A percentile compares a stretch with the other conserved stretches of the same genome.
Evolutionary conservation across 2,888 invertebrate species (phyloP).

Genomic region (Agrochola macilenta): DNA sequence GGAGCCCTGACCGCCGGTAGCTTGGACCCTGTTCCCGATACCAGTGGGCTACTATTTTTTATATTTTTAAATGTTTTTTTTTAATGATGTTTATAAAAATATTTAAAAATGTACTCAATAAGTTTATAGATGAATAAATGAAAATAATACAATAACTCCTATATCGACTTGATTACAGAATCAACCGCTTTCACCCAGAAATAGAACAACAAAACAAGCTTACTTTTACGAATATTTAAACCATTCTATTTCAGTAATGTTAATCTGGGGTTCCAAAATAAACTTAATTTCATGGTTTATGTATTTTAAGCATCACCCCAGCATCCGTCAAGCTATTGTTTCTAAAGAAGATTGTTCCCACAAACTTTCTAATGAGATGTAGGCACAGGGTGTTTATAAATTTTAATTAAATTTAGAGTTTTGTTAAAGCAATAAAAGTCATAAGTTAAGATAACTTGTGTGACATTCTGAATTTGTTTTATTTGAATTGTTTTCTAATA

Average conservation of each 20-base stretch:
- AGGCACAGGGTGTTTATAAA: neutral
- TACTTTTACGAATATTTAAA: slow-evolving; percentile 16
- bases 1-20: no score
- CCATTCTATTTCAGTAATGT: slow-evolving; percentile 28
- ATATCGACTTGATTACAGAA: neutral
- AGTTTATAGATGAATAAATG: no score
- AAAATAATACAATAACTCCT: neutral
- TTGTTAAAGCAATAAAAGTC: neutral
- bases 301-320: neutral
- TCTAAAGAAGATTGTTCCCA: neutral
- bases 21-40: no score
- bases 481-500: neutral
- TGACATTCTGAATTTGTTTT: neutral
- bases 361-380: slow-evolving; percentile 24
- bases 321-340: slow-evolving; percentile 1
- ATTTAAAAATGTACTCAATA: no score
- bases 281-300: slow-evolving; percentile 19
- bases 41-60: no score
- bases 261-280: slow-evolving; percentile 15
- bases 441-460: neutral
- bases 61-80: no score
- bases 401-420: slow-evolving; percentile 13
- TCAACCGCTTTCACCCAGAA: neutral
- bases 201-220: neutral
- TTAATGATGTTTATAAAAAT: no score